Evolutionary conservation across 2,113 vertebrate species (phyloP).

Genomic region (Myrmophylax atrothorax): DNA sequence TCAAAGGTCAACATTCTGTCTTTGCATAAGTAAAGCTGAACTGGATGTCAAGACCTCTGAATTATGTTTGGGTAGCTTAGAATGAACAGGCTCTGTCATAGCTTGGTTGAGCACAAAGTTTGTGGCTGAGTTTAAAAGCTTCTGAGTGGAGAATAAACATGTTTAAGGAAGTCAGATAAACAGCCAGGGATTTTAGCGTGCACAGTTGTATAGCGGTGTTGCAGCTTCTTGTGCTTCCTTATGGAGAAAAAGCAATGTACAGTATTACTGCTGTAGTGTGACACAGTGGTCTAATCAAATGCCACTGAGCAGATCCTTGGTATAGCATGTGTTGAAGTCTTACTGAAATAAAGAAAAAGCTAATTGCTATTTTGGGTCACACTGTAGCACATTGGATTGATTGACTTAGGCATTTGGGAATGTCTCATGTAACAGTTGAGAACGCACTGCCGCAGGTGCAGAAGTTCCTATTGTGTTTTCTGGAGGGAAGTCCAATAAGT

Average conservation of each 20-base stretch:
- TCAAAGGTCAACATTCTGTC: background rate
- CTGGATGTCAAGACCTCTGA: background rate
- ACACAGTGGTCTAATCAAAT: background rate
- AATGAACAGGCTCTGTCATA: background rate
- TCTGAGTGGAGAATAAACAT: background rate
- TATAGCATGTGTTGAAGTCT: background rate
- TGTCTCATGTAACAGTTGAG: background rate
- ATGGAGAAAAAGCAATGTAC: background rate
- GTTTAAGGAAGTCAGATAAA: background rate
- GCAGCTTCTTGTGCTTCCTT: background rate
- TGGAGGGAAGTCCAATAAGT: background rate
- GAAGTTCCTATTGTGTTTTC: background rate
- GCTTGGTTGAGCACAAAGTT: background rate
- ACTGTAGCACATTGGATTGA: background rate
- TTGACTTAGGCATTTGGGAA: background rate
- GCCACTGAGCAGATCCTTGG: background rate
- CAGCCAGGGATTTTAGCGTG: background rate
- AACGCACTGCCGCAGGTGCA: fast-evolving
- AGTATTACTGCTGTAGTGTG: background rate
- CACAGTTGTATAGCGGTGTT: background rate
- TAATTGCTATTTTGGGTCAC: background rate
- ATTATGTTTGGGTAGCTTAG: background rate
- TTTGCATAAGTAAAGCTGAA: background rate
- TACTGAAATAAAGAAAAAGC: background rate
- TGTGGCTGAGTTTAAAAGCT: background rate